These are phyloP conservation scores for Catonia carolina DNA, from an alignment of 2,888 invertebrate genomes.

Conservation along the genomic window DNA sequence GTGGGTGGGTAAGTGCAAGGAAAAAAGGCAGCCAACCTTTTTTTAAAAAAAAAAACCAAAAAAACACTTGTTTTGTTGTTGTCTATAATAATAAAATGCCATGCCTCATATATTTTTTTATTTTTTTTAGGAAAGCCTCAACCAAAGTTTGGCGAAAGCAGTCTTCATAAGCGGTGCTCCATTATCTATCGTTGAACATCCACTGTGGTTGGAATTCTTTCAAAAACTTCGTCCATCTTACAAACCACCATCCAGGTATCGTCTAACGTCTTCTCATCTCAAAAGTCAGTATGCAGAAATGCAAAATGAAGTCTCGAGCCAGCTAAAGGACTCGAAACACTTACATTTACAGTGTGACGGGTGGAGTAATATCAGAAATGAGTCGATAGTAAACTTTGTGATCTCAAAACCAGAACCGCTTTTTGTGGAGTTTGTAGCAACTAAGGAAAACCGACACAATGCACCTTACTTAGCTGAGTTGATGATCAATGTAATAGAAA, in stretches of 20 bases:
- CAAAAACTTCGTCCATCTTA: slow-evolving; percentile 19
- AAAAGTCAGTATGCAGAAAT: slow-evolving; percentile 19
- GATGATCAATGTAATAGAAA: too few relatives aligned
- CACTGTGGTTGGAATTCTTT: slow-evolving; percentile 25
- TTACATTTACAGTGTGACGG: slow-evolving; percentile 20
- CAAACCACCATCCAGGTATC: slow-evolving; percentile 17
- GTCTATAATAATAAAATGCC: too few relatives aligned
- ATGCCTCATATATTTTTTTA: background rate
- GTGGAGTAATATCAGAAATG: slow-evolving; percentile 26
- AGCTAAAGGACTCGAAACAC: slow-evolving; percentile 9
- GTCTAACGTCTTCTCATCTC: slow-evolving; percentile 2
- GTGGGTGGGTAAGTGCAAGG: too few relatives aligned
- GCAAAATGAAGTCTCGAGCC: slow-evolving; percentile 6
- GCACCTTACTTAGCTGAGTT: too few relatives aligned
- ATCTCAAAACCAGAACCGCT: too few relatives aligned
- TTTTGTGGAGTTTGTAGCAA: too few relatives aligned
- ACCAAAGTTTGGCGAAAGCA: slow-evolving; percentile 23
- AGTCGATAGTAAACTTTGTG: slow-evolving; percentile 28
- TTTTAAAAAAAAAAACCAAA: too few relatives aligned
- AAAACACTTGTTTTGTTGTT: too few relatives aligned
- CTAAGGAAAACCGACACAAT: too few relatives aligned
- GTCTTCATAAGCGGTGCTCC: slow-evolving; percentile 21
- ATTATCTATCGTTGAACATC: slow-evolving; percentile 23
- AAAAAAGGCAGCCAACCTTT: too few relatives aligned
- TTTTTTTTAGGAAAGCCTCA: slow-evolving; percentile 20